Percentiles rank a stretch among this genome's conserved stretches.
Evolutionary conservation across 2,113 vertebrate genomes (phyloP).

Genomic region (Eubucco bourcierii): DNA sequence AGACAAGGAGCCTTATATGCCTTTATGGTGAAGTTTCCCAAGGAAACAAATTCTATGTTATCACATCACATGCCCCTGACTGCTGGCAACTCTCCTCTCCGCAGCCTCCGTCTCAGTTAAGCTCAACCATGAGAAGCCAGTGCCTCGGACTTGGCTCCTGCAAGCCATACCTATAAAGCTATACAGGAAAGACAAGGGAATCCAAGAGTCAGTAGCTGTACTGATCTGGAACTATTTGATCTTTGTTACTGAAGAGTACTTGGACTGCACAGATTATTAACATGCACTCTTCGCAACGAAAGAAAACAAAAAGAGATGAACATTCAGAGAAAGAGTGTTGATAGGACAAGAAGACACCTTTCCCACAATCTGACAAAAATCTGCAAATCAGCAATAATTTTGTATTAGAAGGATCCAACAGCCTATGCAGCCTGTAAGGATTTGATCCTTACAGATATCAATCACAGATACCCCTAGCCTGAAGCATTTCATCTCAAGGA

Average conservation of each 20-base stretch:
- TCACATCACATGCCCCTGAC: not conserved
- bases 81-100: not conserved
- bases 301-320: not conserved
- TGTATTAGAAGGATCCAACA: not conserved
- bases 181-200: fast-evolving
- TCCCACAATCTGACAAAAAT: not conserved
- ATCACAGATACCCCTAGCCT: not conserved
- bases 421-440: not conserved
- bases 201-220: fast-evolving
- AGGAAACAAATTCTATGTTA: not conserved
- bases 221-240: not conserved
- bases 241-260: not conserved
- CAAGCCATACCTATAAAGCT: fast-evolving
- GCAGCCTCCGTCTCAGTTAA: not conserved
- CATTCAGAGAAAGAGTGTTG: not conserved
- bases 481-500: not conserved
- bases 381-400: not conserved
- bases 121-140: not conserved
- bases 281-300: not conserved
- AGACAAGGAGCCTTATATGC: not conserved
- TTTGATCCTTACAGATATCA: not conserved
- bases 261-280: not conserved
- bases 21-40: not conserved
- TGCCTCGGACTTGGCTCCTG: not conserved
- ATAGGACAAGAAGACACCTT: not conserved